These are phyloP conservation scores for Scotopteryx bipunctaria DNA, from an alignment of 2,888 invertebrate species.

Conservation along the genomic window DNA sequence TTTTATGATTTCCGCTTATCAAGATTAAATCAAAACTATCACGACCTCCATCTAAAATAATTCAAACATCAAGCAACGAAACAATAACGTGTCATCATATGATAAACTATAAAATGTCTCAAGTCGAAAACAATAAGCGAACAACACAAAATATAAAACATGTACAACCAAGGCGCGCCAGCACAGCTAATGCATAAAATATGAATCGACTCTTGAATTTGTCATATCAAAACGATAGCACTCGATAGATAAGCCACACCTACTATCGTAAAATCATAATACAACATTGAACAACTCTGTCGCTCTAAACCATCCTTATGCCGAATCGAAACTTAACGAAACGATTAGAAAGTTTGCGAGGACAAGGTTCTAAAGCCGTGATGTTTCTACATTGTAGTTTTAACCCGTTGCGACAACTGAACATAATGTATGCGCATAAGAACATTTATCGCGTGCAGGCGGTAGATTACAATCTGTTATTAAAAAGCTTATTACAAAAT, in stretches of 20 bases:
- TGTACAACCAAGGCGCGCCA: constrained; percentile 51
- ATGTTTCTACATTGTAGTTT: constrained; percentile 34
- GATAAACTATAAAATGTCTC: constrained; percentile 25
- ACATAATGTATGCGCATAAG: constrained; percentile 58
- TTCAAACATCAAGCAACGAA: neutral
- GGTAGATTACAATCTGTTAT: constrained; percentile 39
- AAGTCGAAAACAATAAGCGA: constrained; percentile 21
- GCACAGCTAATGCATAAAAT: constrained; percentile 73
- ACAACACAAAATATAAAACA: constrained; percentile 40
- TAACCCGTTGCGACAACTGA: constrained; percentile 60
- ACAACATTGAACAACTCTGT: constrained; percentile 30
- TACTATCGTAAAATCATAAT: constrained; percentile 35
- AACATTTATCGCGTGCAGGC: constrained; percentile 46
- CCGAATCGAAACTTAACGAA: constrained; percentile 8
- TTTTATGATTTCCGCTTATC: too few relatives aligned
- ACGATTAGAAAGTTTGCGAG: constrained; percentile 1
- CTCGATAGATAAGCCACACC: constrained; percentile 60
- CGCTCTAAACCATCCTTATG: constrained; percentile 12
- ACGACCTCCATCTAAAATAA: neutral
- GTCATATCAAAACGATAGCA: constrained; percentile 68
- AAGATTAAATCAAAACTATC: neutral
- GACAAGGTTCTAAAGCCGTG: constrained; percentile 24
- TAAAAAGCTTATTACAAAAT: constrained; percentile 42
- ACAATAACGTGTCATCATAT: constrained; percentile 14
- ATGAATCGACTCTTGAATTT: constrained; percentile 74